Evolutionary conservation across 2,113 vertebrate genomes (phyloP).

Genomic region (Nesospiza acunhae): DNA sequence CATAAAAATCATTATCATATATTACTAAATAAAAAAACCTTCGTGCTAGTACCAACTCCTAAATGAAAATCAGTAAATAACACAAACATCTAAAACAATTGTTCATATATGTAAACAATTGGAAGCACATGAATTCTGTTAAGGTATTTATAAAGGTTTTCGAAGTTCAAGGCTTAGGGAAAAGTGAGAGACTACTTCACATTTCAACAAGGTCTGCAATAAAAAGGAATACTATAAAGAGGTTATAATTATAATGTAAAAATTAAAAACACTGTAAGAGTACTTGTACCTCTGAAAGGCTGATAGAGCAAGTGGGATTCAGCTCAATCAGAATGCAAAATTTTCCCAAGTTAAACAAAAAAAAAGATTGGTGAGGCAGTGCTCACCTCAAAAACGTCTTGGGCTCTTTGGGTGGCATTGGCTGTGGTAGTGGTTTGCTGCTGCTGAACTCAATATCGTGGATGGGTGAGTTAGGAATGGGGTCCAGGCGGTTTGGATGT

Average conservation of each 20-base stretch:
- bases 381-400: slow-evolving; percentile 99
- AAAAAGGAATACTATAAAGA: slow-evolving; percentile 77
- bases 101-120: slow-evolving; percentile 67
- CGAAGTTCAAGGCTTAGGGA: slow-evolving; percentile 3
- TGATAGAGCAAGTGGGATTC: slow-evolving; percentile 45
- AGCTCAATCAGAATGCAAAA: slow-evolving; percentile 47
- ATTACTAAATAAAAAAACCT: slow-evolving; percentile 15
- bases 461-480: slow-evolving; percentile 96
- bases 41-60: slow-evolving; percentile 32
- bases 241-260: slow-evolving; percentile 55
- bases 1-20: not conserved
- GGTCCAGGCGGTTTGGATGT: slow-evolving; percentile 91
- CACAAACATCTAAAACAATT: slow-evolving; percentile 60
- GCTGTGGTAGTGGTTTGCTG: slow-evolving; percentile 96
- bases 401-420: slow-evolving; percentile 94
- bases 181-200: slow-evolving; percentile 31
- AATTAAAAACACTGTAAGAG: slow-evolving; percentile 38
- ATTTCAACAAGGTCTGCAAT: slow-evolving; percentile 50
- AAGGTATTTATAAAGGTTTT: slow-evolving; percentile 29
- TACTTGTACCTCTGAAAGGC: slow-evolving; percentile 56
- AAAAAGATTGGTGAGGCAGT: slow-evolving; percentile 74
- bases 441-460: slow-evolving; percentile 96
- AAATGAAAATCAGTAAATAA: slow-evolving; percentile 53
- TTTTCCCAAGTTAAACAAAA: slow-evolving; percentile 58
- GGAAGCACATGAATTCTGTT: slow-evolving; percentile 53